A percentile compares a stretch with the other conserved stretches of the same genome.
These are phyloP conservation scores for Neosilurus hyrtlii DNA, from an alignment of 2,797 vertebrate species.

Conservation along the genomic window DNA sequence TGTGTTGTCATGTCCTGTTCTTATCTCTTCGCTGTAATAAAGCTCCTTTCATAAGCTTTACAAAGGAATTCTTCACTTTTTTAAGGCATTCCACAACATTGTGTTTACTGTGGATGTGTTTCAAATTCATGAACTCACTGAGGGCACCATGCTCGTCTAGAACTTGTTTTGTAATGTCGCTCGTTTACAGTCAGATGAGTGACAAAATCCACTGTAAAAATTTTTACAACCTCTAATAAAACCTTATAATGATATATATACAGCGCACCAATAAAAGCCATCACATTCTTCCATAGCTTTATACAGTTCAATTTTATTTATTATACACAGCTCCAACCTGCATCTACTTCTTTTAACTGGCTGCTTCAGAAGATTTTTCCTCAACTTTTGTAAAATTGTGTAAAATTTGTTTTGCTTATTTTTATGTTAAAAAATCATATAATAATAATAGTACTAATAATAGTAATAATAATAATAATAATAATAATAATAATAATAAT, in stretches of 20 bases:
- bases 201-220: neutral
- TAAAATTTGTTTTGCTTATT: neutral
- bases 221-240: neutral
- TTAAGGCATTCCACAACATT: neutral
- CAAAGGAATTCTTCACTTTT: neutral
- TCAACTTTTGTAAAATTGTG: neutral
- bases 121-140: neutral
- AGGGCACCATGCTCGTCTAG: neutral
- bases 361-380: neutral
- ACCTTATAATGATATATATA: too few relatives aligned
- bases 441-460: neutral
- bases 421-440: neutral
- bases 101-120: neutral
- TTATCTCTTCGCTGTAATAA: conserved; percentile 27
- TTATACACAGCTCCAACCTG: neutral
- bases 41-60: conserved; percentile 21
- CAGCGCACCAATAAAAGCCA: too few relatives aligned
- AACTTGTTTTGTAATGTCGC: neutral
- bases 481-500: neutral
- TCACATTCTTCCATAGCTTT: neutral
- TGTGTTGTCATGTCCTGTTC: conserved; percentile 29
- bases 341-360: neutral
- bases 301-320: neutral
- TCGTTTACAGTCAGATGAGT: neutral
- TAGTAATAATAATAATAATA: neutral